These are phyloP conservation scores for Drosophila virilis DNA, from an alignment of 1,140 invertebrate genomes.

Conservation along the genomic window DNA sequence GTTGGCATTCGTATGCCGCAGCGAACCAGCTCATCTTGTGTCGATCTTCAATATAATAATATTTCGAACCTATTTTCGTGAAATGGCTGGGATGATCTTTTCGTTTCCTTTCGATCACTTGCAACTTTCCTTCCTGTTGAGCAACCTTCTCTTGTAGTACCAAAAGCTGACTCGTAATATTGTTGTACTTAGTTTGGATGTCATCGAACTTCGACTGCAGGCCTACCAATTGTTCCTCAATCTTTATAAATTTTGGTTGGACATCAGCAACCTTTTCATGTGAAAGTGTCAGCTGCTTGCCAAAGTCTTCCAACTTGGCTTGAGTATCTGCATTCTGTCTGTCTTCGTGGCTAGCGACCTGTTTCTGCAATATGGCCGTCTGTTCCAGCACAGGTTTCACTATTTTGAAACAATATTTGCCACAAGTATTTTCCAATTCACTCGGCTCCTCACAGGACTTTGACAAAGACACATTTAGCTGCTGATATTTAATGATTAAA, in stretches of 20 bases:
- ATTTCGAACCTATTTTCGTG: slow-evolving; percentile 11
- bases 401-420: neutral
- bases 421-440: neutral
- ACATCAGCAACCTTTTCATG: neutral
- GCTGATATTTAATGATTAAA: neutral
- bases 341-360: neutral
- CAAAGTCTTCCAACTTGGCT: neutral
- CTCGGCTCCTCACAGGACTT: neutral
- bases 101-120: neutral
- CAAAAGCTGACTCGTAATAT: too few species aligned
- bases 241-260: neutral
- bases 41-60: slow-evolving; percentile 9
- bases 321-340: neutral
- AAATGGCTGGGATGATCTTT: neutral
- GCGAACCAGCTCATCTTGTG: neutral
- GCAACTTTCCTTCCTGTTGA: neutral
- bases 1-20: neutral
- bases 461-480: neutral
- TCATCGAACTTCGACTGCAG: too few species aligned
- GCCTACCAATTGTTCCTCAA: neutral
- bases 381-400: slow-evolving; percentile 1
- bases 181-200: too few species aligned
- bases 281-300: neutral
- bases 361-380: neutral
- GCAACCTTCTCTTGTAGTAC: neutral